phyloP scores from a whole-genome alignment of 1,140 invertebrate genomes.

The Zaprionus gabonicus region DNA sequence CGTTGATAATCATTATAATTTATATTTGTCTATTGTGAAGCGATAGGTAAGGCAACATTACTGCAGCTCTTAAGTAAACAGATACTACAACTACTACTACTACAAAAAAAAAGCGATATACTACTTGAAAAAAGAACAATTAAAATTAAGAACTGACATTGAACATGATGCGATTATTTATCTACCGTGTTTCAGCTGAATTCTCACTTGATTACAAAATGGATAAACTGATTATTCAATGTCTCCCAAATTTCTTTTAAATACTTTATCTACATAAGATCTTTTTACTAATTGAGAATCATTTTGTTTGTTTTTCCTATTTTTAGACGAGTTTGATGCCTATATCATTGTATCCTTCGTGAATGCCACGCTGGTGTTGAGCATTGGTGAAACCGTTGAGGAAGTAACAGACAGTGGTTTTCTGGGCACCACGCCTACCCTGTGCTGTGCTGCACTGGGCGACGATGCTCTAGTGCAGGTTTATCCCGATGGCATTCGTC shows the following conservation, averaged over 20 bases:
- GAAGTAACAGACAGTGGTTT: slow-evolving; percentile 99
- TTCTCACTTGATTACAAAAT: slow-evolving; percentile 80
- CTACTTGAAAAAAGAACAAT: slow-evolving; percentile 6
- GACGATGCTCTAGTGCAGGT: slow-evolving; percentile 99
- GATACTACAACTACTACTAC: slow-evolving; percentile 64
- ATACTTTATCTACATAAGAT: background rate
- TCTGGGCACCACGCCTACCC: slow-evolving; percentile 98
- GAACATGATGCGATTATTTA: slow-evolving; percentile 81
- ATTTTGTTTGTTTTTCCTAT: slow-evolving; percentile 40
- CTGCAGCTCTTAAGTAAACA: slow-evolving; percentile 73
- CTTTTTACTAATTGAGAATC: slow-evolving; percentile 23
- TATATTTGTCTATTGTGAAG: slow-evolving; percentile 76
- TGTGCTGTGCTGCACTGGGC: slow-evolving; percentile 98
- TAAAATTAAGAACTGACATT: slow-evolving; percentile 64
- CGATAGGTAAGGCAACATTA: slow-evolving; percentile 84
- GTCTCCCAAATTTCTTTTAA: slow-evolving; percentile 13
- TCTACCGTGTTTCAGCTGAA: slow-evolving; percentile 85
- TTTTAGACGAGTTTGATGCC: slow-evolving; percentile 89
- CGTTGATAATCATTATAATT: slow-evolving; percentile 59
- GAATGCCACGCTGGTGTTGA: slow-evolving; percentile 99
- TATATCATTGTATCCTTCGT: slow-evolving; percentile 99
- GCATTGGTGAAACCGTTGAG: slow-evolving; percentile 99
- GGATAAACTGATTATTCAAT: slow-evolving; percentile 82
- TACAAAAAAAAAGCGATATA: slow-evolving; percentile 15
- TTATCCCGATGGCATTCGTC: slow-evolving; percentile 99